Conservation (phyloP, 1,140 invertebrate species). For the Tetramorium alpestre region DNA sequence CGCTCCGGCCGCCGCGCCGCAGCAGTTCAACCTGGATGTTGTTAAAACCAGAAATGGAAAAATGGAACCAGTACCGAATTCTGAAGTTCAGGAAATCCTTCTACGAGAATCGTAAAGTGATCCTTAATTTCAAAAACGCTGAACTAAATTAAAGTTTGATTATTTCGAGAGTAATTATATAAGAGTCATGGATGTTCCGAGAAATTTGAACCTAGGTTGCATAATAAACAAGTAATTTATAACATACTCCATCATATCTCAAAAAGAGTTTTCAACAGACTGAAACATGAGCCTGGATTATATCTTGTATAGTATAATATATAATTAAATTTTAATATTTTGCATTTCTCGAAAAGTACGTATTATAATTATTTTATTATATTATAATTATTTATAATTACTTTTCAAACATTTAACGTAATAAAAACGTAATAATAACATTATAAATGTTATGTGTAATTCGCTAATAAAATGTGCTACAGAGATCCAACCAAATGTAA, state of each 20-base stretch:
- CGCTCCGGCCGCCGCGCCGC: slow-evolving; percentile 10
- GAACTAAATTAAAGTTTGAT: not conserved
- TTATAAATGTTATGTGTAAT: slow-evolving; percentile 11
- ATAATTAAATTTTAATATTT: slow-evolving; percentile 5
- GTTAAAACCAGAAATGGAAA: slow-evolving; percentile 24
- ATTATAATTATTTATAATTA: not conserved
- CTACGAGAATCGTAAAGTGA: not conserved
- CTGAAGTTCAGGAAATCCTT: not conserved
- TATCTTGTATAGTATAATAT: not conserved
- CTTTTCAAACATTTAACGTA: slow-evolving; percentile 3
- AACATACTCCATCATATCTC: not conserved
- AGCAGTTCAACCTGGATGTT: not conserved
- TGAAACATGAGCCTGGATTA: not conserved
- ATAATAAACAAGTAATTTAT: not conserved
- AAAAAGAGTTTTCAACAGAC: too few relatives aligned
- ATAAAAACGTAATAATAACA: not conserved
- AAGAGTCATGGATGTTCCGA: not conserved
- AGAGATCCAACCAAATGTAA: not conserved
- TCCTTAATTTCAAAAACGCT: not conserved
- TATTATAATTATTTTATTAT: not conserved
- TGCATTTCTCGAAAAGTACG: not conserved
- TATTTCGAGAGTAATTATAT: not conserved
- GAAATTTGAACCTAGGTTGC: not conserved
- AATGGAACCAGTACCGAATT: not conserved
- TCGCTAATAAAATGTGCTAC: not conserved